Evolutionary conservation across 2,888 invertebrate species (phyloP).

Genomic region (Oscheius sp.): DNA sequence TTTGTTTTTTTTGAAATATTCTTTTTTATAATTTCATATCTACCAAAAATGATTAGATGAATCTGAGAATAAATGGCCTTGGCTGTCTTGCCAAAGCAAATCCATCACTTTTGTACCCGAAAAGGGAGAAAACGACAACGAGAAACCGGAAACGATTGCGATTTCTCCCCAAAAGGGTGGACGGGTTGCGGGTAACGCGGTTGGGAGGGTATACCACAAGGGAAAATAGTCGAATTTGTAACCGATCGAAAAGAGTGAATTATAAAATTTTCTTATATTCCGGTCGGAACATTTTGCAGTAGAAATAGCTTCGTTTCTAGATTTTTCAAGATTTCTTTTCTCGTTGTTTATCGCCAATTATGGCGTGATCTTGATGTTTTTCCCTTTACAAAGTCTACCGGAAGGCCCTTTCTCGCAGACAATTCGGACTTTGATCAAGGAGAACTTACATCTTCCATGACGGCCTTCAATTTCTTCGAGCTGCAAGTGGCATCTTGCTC

Average conservation of each 20-base stretch:
- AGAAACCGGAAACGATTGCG: slow-evolving; percentile 13
- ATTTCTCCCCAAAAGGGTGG: not conserved
- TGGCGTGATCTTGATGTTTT: no score
- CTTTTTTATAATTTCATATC: no score
- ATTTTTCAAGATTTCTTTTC: no score
- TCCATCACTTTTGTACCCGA: slow-evolving; percentile 9
- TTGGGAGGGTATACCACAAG: not conserved
- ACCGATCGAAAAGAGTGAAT: no score
- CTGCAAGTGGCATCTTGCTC: slow-evolving; percentile 71
- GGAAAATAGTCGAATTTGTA: no score
- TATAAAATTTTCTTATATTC: no score
- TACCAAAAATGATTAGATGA: not conserved
- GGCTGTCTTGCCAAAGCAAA: slow-evolving; percentile 10
- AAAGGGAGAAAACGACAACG: slow-evolving; percentile 8
- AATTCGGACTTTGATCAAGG: not conserved
- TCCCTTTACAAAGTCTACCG: no score
- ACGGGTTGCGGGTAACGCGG: not conserved
- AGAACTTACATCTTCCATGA: slow-evolving; percentile 65
- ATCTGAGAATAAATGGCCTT: not conserved
- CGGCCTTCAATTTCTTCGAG: slow-evolving; percentile 64
- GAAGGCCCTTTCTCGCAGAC: no score
- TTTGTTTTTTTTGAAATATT: slow-evolving; percentile 8
- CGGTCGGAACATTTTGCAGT: no score
- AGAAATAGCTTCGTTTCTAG: no score
- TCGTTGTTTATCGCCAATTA: no score